phyloP scores from a whole-genome alignment of 2,888 invertebrate genomes.

The Margaritifera margaritifera region DNA sequence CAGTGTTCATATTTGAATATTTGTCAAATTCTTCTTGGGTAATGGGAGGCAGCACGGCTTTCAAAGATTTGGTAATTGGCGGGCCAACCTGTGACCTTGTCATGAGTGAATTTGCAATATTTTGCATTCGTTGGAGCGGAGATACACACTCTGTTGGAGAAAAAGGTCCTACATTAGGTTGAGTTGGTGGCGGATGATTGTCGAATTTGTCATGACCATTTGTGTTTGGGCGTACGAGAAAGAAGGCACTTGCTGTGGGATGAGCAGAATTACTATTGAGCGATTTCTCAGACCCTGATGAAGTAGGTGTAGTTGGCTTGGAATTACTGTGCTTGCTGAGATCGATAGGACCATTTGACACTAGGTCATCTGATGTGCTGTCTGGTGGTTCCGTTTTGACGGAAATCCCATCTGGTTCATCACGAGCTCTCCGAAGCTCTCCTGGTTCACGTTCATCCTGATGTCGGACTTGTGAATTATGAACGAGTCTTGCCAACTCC shows the following conservation, averaged over 20 bases:
- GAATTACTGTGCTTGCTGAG: constrained; percentile 61
- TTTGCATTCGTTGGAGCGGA: constrained; percentile 97
- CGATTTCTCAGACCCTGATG: constrained; percentile 50
- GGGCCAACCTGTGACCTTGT: constrained; percentile 78
- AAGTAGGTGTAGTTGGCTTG: constrained; percentile 54
- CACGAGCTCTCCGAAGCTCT: constrained; percentile 36
- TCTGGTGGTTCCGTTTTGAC: constrained; percentile 62
- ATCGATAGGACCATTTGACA: constrained; percentile 60
- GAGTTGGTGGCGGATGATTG: constrained; percentile 77
- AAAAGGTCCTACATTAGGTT: constrained; percentile 34
- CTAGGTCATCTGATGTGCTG: constrained; percentile 51
- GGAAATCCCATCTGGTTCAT: constrained; percentile 36
- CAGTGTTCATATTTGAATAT: constrained; percentile 97
- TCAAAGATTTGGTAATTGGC: constrained; percentile 81
- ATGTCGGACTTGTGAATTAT: constrained; percentile 71
- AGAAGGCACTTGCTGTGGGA: constrained; percentile 79
- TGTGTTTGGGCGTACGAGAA: constrained; percentile 83
- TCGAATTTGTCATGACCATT: constrained; percentile 55
- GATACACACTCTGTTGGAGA: constrained; percentile 82
- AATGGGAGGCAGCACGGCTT: constrained; percentile 97
- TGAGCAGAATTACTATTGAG: constrained; percentile 58
- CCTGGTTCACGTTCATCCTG: constrained; percentile 78
- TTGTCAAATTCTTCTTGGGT: constrained; percentile 99
- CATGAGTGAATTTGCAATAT: constrained; percentile 96
- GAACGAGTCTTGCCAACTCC: constrained; percentile 90